Conservation (phyloP, 2,113 vertebrate species). For the Corvus cornix region DNA sequence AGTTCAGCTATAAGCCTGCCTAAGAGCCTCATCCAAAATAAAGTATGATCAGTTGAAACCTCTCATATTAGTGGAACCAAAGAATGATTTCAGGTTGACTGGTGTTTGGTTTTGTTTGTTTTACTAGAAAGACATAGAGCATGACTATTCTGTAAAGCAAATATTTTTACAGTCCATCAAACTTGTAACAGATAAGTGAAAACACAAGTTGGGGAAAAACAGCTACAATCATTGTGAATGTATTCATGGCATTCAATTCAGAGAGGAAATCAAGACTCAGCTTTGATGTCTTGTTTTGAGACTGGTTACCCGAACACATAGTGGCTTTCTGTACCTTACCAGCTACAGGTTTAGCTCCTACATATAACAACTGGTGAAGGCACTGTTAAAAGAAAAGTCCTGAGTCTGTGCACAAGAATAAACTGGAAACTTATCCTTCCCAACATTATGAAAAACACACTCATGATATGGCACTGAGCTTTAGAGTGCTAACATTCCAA, state of each 20-base stretch:
- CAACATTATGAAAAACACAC: conserved; percentile 67
- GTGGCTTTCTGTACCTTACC: not conserved
- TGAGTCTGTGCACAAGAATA: conserved; percentile 38
- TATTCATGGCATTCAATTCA: not conserved
- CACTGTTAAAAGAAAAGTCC: not conserved
- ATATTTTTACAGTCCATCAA: conserved; percentile 1
- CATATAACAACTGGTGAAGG: not conserved
- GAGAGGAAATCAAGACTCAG: not conserved
- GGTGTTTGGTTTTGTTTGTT: not conserved
- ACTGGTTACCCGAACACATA: not conserved
- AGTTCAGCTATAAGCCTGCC: not conserved
- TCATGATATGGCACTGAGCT: conserved; percentile 51
- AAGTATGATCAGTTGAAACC: not conserved
- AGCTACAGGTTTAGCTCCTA: not conserved
- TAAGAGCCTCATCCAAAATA: not conserved
- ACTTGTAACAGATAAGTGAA: not conserved
- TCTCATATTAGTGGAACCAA: not conserved
- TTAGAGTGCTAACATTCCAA: conserved; percentile 37
- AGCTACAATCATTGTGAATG: not conserved
- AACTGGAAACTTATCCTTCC: conserved; percentile 68
- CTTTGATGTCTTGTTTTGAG: not conserved
- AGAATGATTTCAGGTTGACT: not conserved
- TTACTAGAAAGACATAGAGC: not conserved
- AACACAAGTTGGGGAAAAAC: not conserved
- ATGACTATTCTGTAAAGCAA: not conserved